Base-by-base conservation (phyloP, 1,140 invertebrate genomes). In the Euura saliciscinereae region DNA sequence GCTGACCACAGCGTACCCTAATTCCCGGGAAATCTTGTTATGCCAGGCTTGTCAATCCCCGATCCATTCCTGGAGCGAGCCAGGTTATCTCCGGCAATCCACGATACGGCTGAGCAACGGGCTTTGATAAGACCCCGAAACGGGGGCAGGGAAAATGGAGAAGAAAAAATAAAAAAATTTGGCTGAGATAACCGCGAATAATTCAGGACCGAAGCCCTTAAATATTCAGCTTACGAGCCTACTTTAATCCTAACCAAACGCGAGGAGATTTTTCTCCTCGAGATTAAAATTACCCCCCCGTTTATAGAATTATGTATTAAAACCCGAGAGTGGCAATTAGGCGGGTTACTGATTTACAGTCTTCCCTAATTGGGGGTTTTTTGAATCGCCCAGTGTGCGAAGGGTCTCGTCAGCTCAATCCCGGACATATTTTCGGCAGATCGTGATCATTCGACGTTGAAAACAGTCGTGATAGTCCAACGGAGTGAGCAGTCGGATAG, bases 1-100 rank as follows among this genome's bases (percentile, higher is more conserved):
- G 51, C 51, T 3, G 51, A 59, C 51, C 51, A 59, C 51, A 59
- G 13, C 51, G 51, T 59, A 59, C 51, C 51, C 51, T 59, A 59
- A 59, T 59, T 59, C 51, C 51, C 51, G 51, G 51, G 8, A 59
- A 59, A 59, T 59, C 51, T 59, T 59, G 51, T 59, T 59, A 59
- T 59, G 51, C 51, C 51, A 59, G 51, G 51, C 51, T 59, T 59
- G 51, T 59, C 51, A 59, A 59, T 59, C 51, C 51, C 51, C 5
- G 51, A 59, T 59, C 51, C 51, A 6, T 59, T 51, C 46, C 46
- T 51, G 28, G 6, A 6, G 46, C 46, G 6, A 7, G 46, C 11
- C 46, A 51, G 46, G 6, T 51, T 6, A 51, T 6, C 13, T 2
- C 51, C 51, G 51, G 28, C 28, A 28, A 28, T 28, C 28, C 28